Evolutionary conservation across 2,113 vertebrate genomes (phyloP).

Genomic region (Corythaixoides concolor): DNA sequence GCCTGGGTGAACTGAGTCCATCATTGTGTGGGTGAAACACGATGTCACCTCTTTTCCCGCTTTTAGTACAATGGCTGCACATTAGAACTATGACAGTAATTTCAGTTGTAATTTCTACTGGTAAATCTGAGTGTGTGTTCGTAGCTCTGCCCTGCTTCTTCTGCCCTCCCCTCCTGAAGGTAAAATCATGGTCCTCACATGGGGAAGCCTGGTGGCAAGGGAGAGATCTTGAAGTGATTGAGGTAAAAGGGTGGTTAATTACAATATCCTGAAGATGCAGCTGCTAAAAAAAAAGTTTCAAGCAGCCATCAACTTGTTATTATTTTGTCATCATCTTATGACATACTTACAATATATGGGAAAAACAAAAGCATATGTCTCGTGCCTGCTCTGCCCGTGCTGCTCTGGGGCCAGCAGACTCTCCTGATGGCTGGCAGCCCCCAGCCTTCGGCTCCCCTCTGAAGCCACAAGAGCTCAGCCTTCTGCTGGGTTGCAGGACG

Average conservation of each 20-base stretch:
- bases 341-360: neutral
- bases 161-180: neutral
- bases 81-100: neutral
- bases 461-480: neutral
- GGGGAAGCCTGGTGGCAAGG: neutral
- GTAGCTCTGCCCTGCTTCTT: neutral
- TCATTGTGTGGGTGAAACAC: neutral
- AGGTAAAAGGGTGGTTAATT: slow-evolving; percentile 15
- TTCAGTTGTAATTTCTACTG: neutral
- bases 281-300: slow-evolving; percentile 26
- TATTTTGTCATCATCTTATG: slow-evolving; percentile 25
- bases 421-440: no score
- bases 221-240: slow-evolving; percentile 37
- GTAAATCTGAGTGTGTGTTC: neutral
- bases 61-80: neutral
- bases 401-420: neutral
- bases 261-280: slow-evolving; percentile 15
- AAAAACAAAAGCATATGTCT: slow-evolving; percentile 5
- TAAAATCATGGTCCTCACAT: neutral
- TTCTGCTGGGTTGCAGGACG: neutral
- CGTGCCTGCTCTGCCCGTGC: neutral
- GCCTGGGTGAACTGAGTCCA: neutral
- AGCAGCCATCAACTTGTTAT: slow-evolving; percentile 5
- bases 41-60: neutral
- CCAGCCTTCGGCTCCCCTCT: no score